Evolutionary conservation across 2,888 invertebrate species (phyloP), one percentile per base, ranked within the genome.

Genomic region (Marronus borbonicus): DNA sequence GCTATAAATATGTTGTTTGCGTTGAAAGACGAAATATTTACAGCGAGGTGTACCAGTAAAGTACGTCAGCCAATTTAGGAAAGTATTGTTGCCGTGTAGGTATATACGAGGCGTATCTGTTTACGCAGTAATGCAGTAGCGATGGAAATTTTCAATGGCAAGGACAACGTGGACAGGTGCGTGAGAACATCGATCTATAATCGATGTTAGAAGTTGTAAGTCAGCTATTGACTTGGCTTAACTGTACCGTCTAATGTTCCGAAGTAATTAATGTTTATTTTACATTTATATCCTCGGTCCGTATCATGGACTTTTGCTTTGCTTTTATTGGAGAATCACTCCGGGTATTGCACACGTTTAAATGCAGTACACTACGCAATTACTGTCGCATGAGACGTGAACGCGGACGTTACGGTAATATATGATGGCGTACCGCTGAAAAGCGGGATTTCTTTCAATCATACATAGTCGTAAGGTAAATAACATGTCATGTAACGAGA

Each of bases 151-250:
- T 80, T 78, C 74, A 79, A 69, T 69, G 75, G 77, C 77, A 80
- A 79, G 80, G 79, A 81, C 81, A 81, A 82, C 80, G 81, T 78
- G 80, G 79, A 80, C 80, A 81, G 80, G 80, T 81, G 81, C 82
- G 82, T 82, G 82, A 82, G 82, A 82, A 82, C 80, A 81, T 80
- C 76, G 80, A 78, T 80, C 79, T 78, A 80, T 81, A 82, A 82
- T 82, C 80, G 81, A 80, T 79, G 79, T 80, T 79, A 80, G 78
- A 75, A 78, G 77, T 78, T 80, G 81, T 82, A 81, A 82, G 76
- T 82, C 79, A 81, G 72, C 78, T 79, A 82, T 82, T 82, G 80
- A 80, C 79, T 80, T 78, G 80, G 80, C 81, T 55, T 81, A 82
- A 81, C 82, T 81, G 82, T 82, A 82, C 78, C 80, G 80, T 70